These are phyloP conservation scores for Eciton burchellii DNA, from an alignment of 1,140 invertebrate genomes.

Conservation along the genomic window DNA sequence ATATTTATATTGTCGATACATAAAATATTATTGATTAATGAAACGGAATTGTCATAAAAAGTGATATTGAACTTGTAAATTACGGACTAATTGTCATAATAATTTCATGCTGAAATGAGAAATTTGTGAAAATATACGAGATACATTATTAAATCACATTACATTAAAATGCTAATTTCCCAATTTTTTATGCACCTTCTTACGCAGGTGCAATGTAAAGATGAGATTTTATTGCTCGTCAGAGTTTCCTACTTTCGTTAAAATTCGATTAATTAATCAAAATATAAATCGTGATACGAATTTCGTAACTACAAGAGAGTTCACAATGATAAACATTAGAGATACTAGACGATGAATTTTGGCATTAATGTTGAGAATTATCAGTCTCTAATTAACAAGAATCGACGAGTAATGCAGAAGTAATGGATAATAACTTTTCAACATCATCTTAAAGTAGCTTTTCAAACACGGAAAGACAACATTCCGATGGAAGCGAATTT, in stretches of 20 bases:
- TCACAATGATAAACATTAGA: too few relatives aligned
- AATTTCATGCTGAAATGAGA: constrained; percentile 26
- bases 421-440: neutral
- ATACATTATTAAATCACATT: constrained; percentile 13
- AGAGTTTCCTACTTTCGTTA: too few relatives aligned
- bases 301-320: too few relatives aligned
- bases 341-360: too few relatives aligned
- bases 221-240: too few relatives aligned
- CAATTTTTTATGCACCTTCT: constrained; percentile 7
- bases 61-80: constrained; percentile 7
- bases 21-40: too few relatives aligned
- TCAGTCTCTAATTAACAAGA: too few relatives aligned
- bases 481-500: constrained; percentile 1
- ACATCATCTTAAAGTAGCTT: neutral
- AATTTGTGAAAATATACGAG: constrained; percentile 9
- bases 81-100: constrained; percentile 1
- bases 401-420: neutral
- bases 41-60: too few relatives aligned
- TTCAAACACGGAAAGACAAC: neutral
- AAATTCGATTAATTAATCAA: too few relatives aligned
- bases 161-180: neutral
- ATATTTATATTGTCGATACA: too few relatives aligned
- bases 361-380: too few relatives aligned
- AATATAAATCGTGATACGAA: too few relatives aligned
- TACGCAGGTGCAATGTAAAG: constrained; percentile 3